Percentiles rank a stretch among this genome's conserved stretches.
These are phyloP conservation scores for Lobophora halterata DNA, from an alignment of 2,888 invertebrate species.

Conservation along the genomic window DNA sequence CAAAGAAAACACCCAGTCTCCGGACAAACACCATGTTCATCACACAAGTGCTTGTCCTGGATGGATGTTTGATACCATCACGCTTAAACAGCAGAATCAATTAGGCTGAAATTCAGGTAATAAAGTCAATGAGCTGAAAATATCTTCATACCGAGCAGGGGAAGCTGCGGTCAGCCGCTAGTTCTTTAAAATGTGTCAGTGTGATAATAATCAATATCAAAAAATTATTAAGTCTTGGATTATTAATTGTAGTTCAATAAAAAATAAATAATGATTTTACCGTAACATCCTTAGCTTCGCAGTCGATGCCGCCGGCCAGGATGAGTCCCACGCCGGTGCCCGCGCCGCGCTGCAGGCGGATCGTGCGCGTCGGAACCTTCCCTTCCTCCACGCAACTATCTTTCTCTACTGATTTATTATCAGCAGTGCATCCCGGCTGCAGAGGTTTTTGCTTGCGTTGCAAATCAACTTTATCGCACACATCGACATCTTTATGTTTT, in stretches of 20 bases:
- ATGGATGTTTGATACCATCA: too few relatives aligned
- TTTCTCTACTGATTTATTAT: constrained; percentile 38
- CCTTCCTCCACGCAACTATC: constrained; percentile 36
- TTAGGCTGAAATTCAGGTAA: too few relatives aligned
- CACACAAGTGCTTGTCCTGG: too few relatives aligned
- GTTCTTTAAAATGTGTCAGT: too few relatives aligned
- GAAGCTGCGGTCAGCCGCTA: too few relatives aligned
- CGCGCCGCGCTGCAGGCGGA: constrained; percentile 62
- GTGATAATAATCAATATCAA: constrained; percentile 1
- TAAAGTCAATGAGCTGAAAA: too few relatives aligned
- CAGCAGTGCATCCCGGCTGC: constrained; percentile 30
- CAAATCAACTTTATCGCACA: constrained; percentile 25
- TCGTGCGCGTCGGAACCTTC: constrained; percentile 50
- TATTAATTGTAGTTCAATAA: too few relatives aligned
- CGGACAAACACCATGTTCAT: too few relatives aligned
- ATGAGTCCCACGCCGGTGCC: constrained; percentile 91
- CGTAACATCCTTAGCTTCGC: constrained; percentile 95
- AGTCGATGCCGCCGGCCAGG: constrained; percentile 93
- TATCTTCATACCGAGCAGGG: too few relatives aligned
- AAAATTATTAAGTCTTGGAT: too few relatives aligned
- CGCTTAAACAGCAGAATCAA: too few relatives aligned
- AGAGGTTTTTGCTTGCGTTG: constrained; percentile 34
- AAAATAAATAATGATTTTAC: constrained; percentile 62
- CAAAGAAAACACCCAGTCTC: too few relatives aligned
- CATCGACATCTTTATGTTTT: constrained; percentile 32